A percentile compares a stretch with the other conserved stretches of the same genome.
phyloP scores from a whole-genome alignment of 2,888 invertebrate species.

The Thalpophila matura region DNA sequence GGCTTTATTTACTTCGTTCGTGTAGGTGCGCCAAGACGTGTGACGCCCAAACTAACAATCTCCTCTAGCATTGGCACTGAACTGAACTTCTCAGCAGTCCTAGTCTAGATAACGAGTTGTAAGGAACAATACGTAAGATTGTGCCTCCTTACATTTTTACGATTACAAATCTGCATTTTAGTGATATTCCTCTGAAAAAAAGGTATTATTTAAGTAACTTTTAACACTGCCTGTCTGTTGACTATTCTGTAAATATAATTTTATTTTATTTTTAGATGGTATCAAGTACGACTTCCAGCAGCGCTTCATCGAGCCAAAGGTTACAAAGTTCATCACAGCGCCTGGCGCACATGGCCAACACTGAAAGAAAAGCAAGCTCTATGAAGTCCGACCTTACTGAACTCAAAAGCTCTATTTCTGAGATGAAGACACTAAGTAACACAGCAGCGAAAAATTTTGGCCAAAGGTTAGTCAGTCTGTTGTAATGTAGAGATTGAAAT shows the following conservation, averaged over 20 bases:
- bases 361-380: constrained; percentile 95
- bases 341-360: constrained; percentile 89
- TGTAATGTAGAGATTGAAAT: constrained; percentile 42
- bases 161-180: constrained; percentile 23
- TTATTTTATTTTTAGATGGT: constrained; percentile 80
- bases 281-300: constrained; percentile 91
- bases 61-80: constrained; percentile 88
- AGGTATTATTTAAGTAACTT: constrained; percentile 28
- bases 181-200: constrained; percentile 25
- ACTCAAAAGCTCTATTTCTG: constrained; percentile 95
- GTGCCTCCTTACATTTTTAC: constrained; percentile 9
- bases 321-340: constrained; percentile 91
- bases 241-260: constrained; percentile 14
- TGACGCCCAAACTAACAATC: constrained; percentile 84
- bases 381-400: constrained; percentile 95
- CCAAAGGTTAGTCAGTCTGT: constrained; percentile 80
- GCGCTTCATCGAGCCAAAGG: constrained; percentile 91
- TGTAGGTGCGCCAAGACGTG: constrained; percentile 87
- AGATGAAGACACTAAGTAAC: constrained; percentile 94
- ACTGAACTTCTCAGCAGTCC: constrained; percentile 86
- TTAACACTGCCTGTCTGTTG: constrained; percentile 5
- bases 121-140: constrained; percentile 71
- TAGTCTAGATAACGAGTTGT: constrained; percentile 86
- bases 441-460: constrained; percentile 85
- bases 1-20: constrained; percentile 83